Conservation (phyloP, 2,888 invertebrate genomes). For the Ptilodon capucinus region DNA sequence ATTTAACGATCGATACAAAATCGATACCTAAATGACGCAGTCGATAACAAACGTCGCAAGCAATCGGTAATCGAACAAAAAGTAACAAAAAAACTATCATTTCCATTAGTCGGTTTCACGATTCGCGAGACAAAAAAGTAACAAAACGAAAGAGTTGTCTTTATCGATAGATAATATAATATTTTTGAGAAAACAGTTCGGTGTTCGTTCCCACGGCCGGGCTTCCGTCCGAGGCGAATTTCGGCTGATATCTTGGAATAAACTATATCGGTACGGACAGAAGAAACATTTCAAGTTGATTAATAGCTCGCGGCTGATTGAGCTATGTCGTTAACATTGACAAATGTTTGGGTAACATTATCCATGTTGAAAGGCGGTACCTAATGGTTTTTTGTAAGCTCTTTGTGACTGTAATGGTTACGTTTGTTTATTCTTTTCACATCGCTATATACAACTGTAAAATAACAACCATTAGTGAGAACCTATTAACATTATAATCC, state of each 20-base stretch:
- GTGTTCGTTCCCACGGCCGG: slow-evolving; percentile 71
- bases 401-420: background rate
- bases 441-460: background rate
- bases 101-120: slow-evolving; percentile 36
- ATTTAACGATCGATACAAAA: background rate
- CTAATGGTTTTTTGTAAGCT: background rate
- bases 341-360: background rate
- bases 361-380: background rate
- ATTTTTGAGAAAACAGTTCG: slow-evolving; percentile 77
- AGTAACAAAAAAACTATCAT: slow-evolving; percentile 30
- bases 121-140: slow-evolving; percentile 40
- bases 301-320: slow-evolving; percentile 33
- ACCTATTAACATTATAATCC: too few relatives aligned
- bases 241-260: slow-evolving; percentile 78
- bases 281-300: slow-evolving; percentile 42
- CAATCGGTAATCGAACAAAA: slow-evolving; percentile 13
- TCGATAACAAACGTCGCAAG: slow-evolving; percentile 1
- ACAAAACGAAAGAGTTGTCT: slow-evolving; percentile 53
- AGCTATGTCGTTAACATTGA: slow-evolving; percentile 20
- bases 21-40: background rate
- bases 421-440: background rate
- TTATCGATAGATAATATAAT: slow-evolving; percentile 49
- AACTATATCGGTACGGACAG: slow-evolving; percentile 62
- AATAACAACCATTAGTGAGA: too few relatives aligned
- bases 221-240: slow-evolving; percentile 80